Conservation (phyloP, 2,797 vertebrate species). For the Astyanax mexicanus region DNA sequence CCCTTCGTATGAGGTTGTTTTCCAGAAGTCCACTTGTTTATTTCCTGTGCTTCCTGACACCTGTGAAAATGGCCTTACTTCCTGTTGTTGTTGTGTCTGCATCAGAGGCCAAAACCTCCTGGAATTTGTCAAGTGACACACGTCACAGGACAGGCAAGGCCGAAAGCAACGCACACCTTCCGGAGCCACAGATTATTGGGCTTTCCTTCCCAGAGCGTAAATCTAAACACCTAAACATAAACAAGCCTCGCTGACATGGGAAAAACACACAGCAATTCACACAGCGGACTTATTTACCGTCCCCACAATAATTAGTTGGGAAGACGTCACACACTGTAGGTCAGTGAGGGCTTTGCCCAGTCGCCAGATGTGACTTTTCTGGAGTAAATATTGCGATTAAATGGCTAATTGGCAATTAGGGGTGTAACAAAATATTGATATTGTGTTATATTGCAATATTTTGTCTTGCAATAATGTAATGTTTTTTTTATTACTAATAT, state of each 20-base stretch:
- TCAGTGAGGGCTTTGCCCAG: neutral
- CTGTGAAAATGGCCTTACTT: conserved; percentile 93
- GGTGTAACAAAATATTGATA: too few relatives aligned
- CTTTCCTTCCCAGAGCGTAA: conserved; percentile 53
- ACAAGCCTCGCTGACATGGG: conserved; percentile 40
- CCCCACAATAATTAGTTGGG: neutral
- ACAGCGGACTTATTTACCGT: conserved; percentile 13
- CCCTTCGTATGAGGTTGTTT: conserved; percentile 73
- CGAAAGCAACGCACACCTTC: conserved; percentile 56
- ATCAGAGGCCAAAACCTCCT: conserved; percentile 75
- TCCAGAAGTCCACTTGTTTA: conserved; percentile 82
- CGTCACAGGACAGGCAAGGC: conserved; percentile 44
- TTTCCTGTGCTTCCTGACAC: conserved; percentile 95
- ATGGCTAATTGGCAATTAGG: neutral
- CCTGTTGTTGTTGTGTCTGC: conserved; percentile 98
- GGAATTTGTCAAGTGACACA: conserved; percentile 76
- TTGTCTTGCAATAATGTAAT: too few relatives aligned
- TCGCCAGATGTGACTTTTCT: neutral
- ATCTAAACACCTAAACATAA: conserved; percentile 53
- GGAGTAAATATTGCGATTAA: neutral
- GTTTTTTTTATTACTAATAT: neutral
- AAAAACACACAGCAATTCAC: conserved; percentile 8
- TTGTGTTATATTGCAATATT: too few relatives aligned
- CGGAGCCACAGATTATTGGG: conserved; percentile 37
- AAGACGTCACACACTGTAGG: neutral